phyloP scores from a whole-genome alignment of 2,888 invertebrate species.

The Corbicula japonica region DNA sequence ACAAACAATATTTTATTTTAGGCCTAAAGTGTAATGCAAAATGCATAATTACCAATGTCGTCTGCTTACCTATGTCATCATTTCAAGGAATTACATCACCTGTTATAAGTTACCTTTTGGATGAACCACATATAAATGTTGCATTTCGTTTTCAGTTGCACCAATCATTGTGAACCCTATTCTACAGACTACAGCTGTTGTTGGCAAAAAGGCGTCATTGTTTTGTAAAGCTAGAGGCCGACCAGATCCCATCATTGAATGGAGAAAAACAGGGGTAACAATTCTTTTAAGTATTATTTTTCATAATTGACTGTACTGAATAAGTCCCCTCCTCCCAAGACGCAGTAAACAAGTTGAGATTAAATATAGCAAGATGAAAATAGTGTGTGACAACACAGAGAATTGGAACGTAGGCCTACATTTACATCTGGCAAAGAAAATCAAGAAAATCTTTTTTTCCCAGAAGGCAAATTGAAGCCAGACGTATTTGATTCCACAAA shows the following conservation, averaged over 20 bases:
- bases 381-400: background rate
- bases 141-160: slow-evolving; percentile 38
- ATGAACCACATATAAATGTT: background rate
- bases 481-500: too few relatives aligned
- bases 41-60: too few relatives aligned
- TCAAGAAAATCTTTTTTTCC: too few relatives aligned
- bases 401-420: too few relatives aligned
- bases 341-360: background rate
- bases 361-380: background rate
- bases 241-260: slow-evolving; percentile 49
- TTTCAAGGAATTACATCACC: background rate
- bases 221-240: slow-evolving; percentile 58
- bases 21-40: too few relatives aligned
- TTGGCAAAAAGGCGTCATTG: slow-evolving; percentile 36
- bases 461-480: too few relatives aligned
- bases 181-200: slow-evolving; percentile 36
- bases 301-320: background rate
- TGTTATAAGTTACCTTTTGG: background rate
- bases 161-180: slow-evolving; percentile 48
- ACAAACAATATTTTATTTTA: too few relatives aligned
- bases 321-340: background rate
- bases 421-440: too few relatives aligned
- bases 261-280: slow-evolving; percentile 55
- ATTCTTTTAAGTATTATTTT: background rate
- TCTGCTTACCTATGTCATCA: too few relatives aligned